These are phyloP conservation scores for Schizopygopsis malacanthus DNA, from an alignment of 2,797 vertebrate species.

Conservation along the genomic window DNA sequence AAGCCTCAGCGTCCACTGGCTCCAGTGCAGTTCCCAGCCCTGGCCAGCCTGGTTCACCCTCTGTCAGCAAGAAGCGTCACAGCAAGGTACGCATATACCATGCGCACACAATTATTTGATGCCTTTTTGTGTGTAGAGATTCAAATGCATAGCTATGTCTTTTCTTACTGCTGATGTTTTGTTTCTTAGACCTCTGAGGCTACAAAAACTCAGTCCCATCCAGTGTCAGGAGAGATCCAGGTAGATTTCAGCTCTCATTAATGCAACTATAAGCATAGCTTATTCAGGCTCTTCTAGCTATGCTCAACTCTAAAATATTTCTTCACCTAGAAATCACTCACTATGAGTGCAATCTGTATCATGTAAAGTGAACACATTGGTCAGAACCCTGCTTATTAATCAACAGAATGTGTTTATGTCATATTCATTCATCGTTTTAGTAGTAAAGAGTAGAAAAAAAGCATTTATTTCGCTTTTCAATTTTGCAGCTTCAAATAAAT, in stretches of 20 bases:
- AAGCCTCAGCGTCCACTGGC: constrained; percentile 84
- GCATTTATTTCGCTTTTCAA: neutral
- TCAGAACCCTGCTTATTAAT: neutral
- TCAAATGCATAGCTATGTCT: neutral
- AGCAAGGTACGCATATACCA: constrained; percentile 70
- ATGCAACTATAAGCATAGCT: neutral
- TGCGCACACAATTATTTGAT: neutral
- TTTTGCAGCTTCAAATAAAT: constrained; percentile 94
- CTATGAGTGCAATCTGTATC: neutral
- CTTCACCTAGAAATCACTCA: neutral
- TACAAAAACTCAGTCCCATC: constrained; percentile 84
- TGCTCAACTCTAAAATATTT: neutral
- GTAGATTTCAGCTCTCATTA: constrained; percentile 70
- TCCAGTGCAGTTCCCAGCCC: constrained; percentile 91
- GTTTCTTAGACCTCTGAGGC: constrained; percentile 83
- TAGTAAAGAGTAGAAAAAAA: neutral
- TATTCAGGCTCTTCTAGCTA: neutral
- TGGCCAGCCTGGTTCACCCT: constrained; percentile 93
- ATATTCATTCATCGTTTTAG: neutral
- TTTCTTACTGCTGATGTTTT: constrained; percentile 58
- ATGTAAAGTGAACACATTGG: neutral
- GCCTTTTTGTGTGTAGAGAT: neutral
- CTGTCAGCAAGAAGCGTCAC: constrained; percentile 95
- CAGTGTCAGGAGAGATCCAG: constrained; percentile 98
- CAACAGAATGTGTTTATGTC: neutral